Base-by-base conservation (phyloP, 2,113 vertebrate species). In the Suncus etruscus region DNA sequence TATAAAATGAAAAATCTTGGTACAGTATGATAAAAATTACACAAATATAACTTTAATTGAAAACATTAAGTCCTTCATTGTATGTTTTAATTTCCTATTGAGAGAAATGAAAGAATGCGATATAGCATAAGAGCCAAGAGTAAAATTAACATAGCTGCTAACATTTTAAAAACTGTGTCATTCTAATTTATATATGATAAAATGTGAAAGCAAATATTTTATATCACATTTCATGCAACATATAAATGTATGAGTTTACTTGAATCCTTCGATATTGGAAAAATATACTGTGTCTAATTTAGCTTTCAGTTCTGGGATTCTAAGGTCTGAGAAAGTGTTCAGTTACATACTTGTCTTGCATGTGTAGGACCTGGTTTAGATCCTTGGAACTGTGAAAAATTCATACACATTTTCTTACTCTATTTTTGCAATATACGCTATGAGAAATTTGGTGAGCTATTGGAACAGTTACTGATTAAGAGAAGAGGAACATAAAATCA, bases 1-100 rank as follows among this genome's bases (percentile, higher is more conserved):
- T 85, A 91, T 74, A 63, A 91, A 86, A 65, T 16, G 39, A 94
- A 76, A 24, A 69, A 50, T 10, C n/a, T 92, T 32, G 18, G 27
- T 51, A 18, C 12, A 88, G 10, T 18, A 45, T 76, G 15, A 29
- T 81, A 72, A 89, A 87, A 79, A 70, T 82, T 3, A 11, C 68
- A 72, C 20, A 31, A 15, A 58, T 68, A 8, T 29, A 91, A 58
- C 10, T 91, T 39, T 80, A 32, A 58, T 6, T 27, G 20, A 65
- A 76, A 86, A 58, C 1, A 65, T 78, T 86, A 89, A 18, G 9
- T 54, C 70, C 10, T 54, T 27, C 81, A 80, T 31, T 61, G 22
- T 63, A 82, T 72, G 61, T 80, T 66, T 32, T 47, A 25, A 47
- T n/a, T 24, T 68, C 70, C 70, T 11, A 48, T 1, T 82, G 18